A percentile compares a stretch with the other conserved stretches of the same genome.
Evolutionary conservation across 2,797 vertebrate species (phyloP).

Genomic region (Trachurus trachurus): DNA sequence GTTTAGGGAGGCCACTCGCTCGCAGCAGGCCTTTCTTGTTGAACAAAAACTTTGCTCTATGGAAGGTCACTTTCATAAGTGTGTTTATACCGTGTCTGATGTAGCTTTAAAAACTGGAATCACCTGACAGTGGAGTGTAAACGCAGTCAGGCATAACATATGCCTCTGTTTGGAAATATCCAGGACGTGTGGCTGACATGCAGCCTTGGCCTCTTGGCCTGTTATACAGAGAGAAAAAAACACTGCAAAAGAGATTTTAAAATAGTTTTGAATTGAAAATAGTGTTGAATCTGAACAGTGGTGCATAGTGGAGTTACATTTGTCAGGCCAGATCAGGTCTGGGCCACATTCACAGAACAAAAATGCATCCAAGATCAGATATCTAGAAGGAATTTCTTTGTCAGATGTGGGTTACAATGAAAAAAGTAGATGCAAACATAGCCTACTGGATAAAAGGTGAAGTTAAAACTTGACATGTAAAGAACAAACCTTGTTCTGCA

Average conservation of each 20-base stretch:
- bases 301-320: neutral
- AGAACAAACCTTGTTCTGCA: neutral
- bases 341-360: neutral
- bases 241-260: neutral
- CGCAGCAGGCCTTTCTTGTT: conserved; percentile 24
- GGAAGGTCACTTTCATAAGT: neutral
- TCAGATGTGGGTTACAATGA: neutral
- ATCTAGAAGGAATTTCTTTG: neutral
- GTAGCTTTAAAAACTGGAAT: conserved; percentile 36
- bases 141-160: neutral
- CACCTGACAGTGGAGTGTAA: conserved; percentile 6
- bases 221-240: neutral
- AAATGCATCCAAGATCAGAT: neutral
- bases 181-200: conserved; percentile 36
- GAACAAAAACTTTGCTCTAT: conserved; percentile 3
- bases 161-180: conserved; percentile 33
- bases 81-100: conserved; percentile 18
- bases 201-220: conserved; percentile 17
- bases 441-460: neutral
- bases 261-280: neutral
- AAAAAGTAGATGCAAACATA: neutral
- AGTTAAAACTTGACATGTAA: neutral
- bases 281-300: neutral
- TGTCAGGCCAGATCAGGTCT: neutral
- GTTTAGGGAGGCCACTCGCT: conserved; percentile 28